A percentile compares a stretch with the other conserved stretches of the same genome.
phyloP scores from a whole-genome alignment of 1,140 invertebrate species.

The Caenorhabditis remanei region DNA sequence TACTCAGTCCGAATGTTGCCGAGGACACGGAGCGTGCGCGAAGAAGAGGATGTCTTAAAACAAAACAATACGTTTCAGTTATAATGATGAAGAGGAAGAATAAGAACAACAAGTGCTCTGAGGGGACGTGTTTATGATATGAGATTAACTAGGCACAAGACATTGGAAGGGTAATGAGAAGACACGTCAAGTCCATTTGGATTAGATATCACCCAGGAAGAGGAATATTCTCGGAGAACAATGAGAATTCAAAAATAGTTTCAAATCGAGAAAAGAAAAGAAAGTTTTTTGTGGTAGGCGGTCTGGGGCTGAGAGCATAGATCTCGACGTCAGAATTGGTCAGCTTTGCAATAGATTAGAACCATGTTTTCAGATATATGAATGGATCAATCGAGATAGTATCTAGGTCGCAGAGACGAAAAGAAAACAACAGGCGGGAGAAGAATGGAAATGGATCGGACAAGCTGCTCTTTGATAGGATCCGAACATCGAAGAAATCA shows the following conservation, averaged over 20 bases:
- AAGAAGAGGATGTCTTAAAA: conserved; percentile 44
- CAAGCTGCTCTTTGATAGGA: conserved; percentile 45
- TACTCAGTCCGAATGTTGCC: conserved; percentile 16
- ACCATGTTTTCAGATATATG: conserved; percentile 44
- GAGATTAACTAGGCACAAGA: neutral
- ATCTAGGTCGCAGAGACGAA: neutral
- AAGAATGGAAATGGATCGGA: conserved; percentile 17
- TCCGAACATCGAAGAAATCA: conserved; percentile 38
- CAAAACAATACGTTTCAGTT: neutral
- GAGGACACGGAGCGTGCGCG: conserved; percentile 23
- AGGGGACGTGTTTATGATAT: neutral
- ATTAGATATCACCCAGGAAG: conserved; percentile 2
- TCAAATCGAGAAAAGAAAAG: neutral
- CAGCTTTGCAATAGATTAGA: conserved; percentile 51
- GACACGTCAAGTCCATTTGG: conserved; percentile 45
- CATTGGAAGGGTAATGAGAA: neutral
- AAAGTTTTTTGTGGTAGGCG: conserved; percentile 41
- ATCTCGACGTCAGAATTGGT: conserved; percentile 52
- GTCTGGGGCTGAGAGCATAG: conserved; percentile 44
- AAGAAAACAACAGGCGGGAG: conserved; percentile 38
- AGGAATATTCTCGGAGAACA: neutral
- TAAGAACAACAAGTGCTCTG: neutral
- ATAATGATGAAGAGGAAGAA: neutral
- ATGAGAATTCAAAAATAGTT: neutral
- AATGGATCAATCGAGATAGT: conserved; percentile 37